A percentile compares a stretch with the other conserved stretches of the same genome.
Evolutionary conservation across 2,888 invertebrate species (phyloP).

Genomic region (Heliconius aoede): DNA sequence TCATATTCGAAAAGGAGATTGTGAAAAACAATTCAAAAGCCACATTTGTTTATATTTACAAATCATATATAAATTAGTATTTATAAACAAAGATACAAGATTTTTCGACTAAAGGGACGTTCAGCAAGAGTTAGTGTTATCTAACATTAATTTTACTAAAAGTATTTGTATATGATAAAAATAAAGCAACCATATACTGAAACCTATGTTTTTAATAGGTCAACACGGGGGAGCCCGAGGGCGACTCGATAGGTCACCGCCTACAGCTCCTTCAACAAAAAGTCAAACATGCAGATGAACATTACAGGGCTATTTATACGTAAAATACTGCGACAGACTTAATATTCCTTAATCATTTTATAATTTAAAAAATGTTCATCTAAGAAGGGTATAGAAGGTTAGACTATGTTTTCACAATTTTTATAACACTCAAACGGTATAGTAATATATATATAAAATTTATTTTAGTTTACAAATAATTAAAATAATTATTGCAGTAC

Average conservation of each 20-base stretch:
- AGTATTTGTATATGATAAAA: neutral
- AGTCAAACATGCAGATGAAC: constrained; percentile 32
- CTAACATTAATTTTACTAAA: neutral
- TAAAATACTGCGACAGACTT: neutral
- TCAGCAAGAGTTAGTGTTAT: neutral
- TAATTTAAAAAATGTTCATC: neutral
- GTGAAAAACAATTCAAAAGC: neutral
- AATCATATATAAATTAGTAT: neutral
- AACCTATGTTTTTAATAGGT: constrained; percentile 10
- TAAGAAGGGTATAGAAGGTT: neutral
- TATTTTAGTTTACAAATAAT: neutral
- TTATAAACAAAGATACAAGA: neutral
- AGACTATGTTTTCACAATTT: no score
- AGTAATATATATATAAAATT: neutral
- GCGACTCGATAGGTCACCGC: constrained; percentile 13
- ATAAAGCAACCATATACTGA: neutral
- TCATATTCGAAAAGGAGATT: neutral
- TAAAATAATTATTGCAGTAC: neutral
- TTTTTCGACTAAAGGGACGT: no score
- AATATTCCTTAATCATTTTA: neutral
- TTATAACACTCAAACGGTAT: neutral
- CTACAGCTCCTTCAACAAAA: constrained; percentile 4
- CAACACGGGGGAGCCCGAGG: constrained; percentile 8
- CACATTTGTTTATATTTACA: neutral
- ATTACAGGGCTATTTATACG: neutral